Base-by-base conservation (phyloP, 2,888 invertebrate genomes). In the Papilio protenor region DNA sequence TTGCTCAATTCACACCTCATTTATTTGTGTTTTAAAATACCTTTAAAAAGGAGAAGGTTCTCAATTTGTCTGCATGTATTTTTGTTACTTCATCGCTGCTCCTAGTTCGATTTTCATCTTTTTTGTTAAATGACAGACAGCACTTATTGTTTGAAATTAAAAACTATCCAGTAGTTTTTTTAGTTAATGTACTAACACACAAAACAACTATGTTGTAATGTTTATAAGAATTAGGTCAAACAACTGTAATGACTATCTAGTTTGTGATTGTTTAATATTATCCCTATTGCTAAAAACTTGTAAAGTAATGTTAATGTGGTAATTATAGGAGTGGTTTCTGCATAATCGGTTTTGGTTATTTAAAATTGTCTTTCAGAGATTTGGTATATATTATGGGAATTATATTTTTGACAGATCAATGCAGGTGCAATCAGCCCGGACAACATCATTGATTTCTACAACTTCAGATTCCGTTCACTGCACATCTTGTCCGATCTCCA, bases 401-500 rank as follows among this genome's bases (percentile, higher is more conserved):
- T 33, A 18, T 66, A 73, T 66, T 66, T 47, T 75, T 85, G 85
- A 55, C 82, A 95, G 95, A 85, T 95, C 8, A 85, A 91, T 75
- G 86, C 90, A 76, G 95, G 95, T 64, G 92, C 87, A 0, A 87
- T 96, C 11, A 88, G 89, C 72, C 89, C 94, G 72, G 96, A 97
- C 85, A 94, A 95, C 77, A 89, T 95, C 73, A 94, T 96, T 73
- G 96, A 97, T 87, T 94, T 96, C 83, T 96, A 95, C 87, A 96
- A 96, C 96, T 94, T 97, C 82, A 95, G 96, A 79, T 92, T 96
- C 81, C 91, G 94, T 64, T 95, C 96, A 14, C 92, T 97, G 33
- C 96, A 96, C 84, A 93, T 96, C 14, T 88, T 97, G 27, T 93
- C 95, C 21, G 96, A 97, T 85, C 91, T 92, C 77, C 96, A 97